A percentile compares a stretch with the other conserved stretches of the same genome.
Evolutionary conservation across 2,113 vertebrate species (phyloP).

Genomic region (Festucalex cinctus): DNA sequence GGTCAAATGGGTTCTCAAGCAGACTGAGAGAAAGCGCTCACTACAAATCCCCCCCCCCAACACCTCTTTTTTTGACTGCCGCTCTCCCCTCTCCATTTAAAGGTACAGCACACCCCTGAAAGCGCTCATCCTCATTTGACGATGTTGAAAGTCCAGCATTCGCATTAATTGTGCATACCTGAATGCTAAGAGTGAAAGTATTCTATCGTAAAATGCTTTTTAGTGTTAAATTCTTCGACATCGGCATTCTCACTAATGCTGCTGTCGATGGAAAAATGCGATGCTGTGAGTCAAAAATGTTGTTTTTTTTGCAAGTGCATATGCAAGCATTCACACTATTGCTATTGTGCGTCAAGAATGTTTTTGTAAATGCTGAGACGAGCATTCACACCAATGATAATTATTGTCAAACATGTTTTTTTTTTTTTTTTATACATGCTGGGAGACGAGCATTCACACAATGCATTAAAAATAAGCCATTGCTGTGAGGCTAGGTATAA

Average conservation of each 20-base stretch:
- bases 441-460: too few relatives aligned
- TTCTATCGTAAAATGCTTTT: not conserved
- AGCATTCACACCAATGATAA: too few relatives aligned
- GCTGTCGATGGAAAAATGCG: not conserved
- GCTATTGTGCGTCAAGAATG: too few relatives aligned
- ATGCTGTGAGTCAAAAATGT: not conserved
- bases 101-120: not conserved
- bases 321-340: too few relatives aligned
- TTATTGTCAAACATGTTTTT: too few relatives aligned
- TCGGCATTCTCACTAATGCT: not conserved
- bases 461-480: too few relatives aligned
- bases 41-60: not conserved
- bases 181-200: not conserved
- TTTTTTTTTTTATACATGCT: too few relatives aligned
- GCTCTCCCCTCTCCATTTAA: constrained; percentile 7
- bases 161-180: not conserved
- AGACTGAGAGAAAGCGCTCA: constrained; percentile 2
- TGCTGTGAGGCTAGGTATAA: too few relatives aligned
- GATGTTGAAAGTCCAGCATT: not conserved
- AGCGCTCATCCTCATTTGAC: not conserved
- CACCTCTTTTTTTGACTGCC: not conserved
- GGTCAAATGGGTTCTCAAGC: not conserved
- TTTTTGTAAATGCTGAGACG: too few relatives aligned
- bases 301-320: too few relatives aligned
- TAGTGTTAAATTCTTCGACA: not conserved